Evolutionary conservation across 1,140 invertebrate genomes (phyloP).

Genomic region (Bombus pyrosoma): DNA sequence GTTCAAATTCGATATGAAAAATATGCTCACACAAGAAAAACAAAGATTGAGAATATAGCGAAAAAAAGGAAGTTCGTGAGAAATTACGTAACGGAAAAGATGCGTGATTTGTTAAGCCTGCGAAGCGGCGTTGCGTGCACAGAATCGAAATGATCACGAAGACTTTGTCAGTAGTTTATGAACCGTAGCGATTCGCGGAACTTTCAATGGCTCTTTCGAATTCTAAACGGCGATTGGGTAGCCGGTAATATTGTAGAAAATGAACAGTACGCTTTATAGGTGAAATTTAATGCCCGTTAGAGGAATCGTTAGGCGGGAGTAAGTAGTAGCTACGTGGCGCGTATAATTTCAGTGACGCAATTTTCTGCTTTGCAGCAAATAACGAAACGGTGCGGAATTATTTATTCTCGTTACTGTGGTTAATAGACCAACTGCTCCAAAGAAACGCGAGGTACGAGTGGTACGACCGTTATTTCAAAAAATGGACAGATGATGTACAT

Average conservation of each 20-base stretch:
- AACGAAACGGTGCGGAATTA: not conserved
- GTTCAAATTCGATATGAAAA: not conserved
- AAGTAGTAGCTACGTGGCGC: not conserved
- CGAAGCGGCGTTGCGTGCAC: not conserved
- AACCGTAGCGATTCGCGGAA: conserved; percentile 31
- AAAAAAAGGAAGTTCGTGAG: not conserved
- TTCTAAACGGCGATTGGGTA: not conserved
- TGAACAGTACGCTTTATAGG: conserved; percentile 28
- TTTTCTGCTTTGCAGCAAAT: conserved; percentile 29
- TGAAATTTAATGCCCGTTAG: conserved; percentile 31
- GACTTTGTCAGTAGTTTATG: conserved; percentile 35
- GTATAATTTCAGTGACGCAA: conserved; percentile 29
- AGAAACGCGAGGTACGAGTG: not conserved
- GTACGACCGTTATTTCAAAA: conserved; percentile 14
- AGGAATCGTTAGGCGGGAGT: not conserved
- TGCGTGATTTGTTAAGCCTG: not conserved
- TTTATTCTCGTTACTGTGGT: conserved; percentile 23
- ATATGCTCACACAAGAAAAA: not conserved
- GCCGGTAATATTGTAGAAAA: conserved; percentile 16
- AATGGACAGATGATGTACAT: too few relatives aligned
- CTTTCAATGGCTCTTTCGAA: conserved; percentile 15
- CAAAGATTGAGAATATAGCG: not conserved
- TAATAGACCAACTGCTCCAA: conserved; percentile 14
- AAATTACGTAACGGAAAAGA: conserved; percentile 24
- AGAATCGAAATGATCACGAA: conserved; percentile 27